Evolutionary conservation across 1,140 invertebrate genomes (phyloP).

Genomic region (Drosophila ambigua): DNA sequence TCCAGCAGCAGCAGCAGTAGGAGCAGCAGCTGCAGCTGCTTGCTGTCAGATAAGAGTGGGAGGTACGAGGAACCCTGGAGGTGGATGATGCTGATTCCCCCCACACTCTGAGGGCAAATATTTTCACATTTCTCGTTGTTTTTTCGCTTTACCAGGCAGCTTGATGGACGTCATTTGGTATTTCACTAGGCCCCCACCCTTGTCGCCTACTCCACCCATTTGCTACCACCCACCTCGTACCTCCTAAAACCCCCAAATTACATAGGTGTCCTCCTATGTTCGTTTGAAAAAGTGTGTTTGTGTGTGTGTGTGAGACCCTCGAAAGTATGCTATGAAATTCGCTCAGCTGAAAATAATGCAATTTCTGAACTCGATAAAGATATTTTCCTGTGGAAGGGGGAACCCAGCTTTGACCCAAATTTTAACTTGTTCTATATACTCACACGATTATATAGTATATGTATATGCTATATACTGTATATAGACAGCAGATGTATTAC

Average conservation of each 20-base stretch:
- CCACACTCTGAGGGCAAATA: slow-evolving; percentile 29
- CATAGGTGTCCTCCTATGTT: slow-evolving; percentile 34
- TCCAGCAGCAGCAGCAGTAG: not conserved
- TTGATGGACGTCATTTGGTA: slow-evolving; percentile 42
- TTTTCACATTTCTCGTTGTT: slow-evolving; percentile 46
- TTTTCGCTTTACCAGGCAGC: slow-evolving; percentile 29
- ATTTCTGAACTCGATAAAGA: slow-evolving; percentile 44
- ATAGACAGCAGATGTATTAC: not conserved
- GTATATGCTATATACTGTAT: not conserved
- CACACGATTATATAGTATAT: not conserved
- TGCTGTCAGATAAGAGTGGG: slow-evolving; percentile 59
- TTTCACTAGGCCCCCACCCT: no score
- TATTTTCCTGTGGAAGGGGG: slow-evolving; percentile 10
- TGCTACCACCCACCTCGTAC: not conserved
- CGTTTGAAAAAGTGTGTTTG: not conserved
- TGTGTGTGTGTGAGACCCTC: slow-evolving; percentile 12
- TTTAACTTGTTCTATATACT: slow-evolving; percentile 33
- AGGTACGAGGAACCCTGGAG: not conserved
- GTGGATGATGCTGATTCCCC: no score
- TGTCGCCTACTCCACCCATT: no score
- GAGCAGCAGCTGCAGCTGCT: slow-evolving; percentile 42
- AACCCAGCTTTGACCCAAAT: slow-evolving; percentile 66
- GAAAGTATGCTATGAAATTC: slow-evolving; percentile 68
- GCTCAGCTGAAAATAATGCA: slow-evolving; percentile 58
- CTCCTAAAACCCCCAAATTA: slow-evolving; percentile 31